Base-by-base conservation (phyloP, 2,888 invertebrate species). In the Leistus spinibarbis region DNA sequence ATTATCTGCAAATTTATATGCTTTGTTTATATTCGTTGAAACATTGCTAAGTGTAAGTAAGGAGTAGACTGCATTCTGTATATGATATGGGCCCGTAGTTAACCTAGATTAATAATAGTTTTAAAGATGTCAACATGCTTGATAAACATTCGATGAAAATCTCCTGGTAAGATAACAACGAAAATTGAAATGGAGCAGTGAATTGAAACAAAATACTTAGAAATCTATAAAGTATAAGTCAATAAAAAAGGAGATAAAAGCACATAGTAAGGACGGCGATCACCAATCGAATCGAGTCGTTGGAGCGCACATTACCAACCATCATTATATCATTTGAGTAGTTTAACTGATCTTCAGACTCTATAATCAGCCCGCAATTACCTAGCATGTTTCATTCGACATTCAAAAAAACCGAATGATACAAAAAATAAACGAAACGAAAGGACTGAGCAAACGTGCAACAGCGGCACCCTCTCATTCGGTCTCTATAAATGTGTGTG, bases 281-380 rank as follows among this genome's bases (percentile, higher is more conserved):
- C 73, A 60, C 16, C 20, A 73, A 64, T 62, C 60, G 67, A 67
- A 66, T 67, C 73, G 67, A 73, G 67, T 62, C 67, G 60, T 57
- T 56, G 40, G 7, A 40, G 40, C 40, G 40, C 54, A 67, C 65
- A 73, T 73, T 73, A 73, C 67, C 56, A 64, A 67, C 60, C 27
- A 67, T 67, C 67, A 67, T 67, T 73, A 73, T 73, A 67, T 73
- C 73, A 73, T 73, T 73, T 73, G 67, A 60, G 67, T 67, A 73
- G 73, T 73, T 73, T 73, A 73, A 73, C 73, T 66, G 73, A 73
- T 73, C 66, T 73, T 60, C 57, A 54, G 64, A 53, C 60, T 73
- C 73, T 73, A 73, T 73, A 73, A 73, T 73, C 73, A 73, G 27
- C 53, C 62, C 60, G 66, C 73, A 73, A 73, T 73, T 73, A 73